Conservation (phyloP, 2,113 vertebrate species). For the Rhabdornis inornatus region DNA sequence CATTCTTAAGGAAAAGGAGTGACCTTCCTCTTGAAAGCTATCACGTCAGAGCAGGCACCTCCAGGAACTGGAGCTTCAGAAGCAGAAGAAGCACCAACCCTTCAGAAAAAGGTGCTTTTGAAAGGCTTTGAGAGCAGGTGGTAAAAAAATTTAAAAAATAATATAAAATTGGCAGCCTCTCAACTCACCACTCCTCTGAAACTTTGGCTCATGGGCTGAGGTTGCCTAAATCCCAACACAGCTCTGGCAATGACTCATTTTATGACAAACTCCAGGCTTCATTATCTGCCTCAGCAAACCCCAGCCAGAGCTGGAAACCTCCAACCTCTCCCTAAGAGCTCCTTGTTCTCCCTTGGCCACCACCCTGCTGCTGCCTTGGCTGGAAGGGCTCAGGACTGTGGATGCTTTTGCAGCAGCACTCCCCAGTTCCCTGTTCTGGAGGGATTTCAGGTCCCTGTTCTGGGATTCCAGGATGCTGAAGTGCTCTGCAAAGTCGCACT, state of each 20-base stretch:
- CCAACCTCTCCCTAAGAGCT: not conserved
- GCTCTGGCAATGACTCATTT: constrained; percentile 49
- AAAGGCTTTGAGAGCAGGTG: not conserved
- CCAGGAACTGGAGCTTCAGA: not conserved
- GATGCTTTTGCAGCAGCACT: not conserved
- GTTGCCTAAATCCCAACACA: constrained; percentile 1
- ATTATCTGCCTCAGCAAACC: constrained; percentile 50
- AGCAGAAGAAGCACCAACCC: not conserved
- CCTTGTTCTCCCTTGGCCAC: not conserved
- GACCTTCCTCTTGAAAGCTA: not conserved
- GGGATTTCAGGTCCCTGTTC: too few species aligned
- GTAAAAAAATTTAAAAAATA: not conserved
- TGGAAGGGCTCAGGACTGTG: not conserved
- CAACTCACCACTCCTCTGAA: not conserved
- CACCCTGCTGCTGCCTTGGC: not conserved
- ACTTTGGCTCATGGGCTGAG: constrained; percentile 18
- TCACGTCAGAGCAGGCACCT: not conserved
- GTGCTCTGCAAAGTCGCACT: not conserved
- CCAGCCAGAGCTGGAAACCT: not conserved
- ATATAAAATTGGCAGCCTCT: not conserved
- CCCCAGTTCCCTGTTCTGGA: not conserved
- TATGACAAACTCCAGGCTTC: constrained; percentile 44
- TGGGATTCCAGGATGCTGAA: not conserved
- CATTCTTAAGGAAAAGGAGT: not conserved
- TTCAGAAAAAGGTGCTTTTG: not conserved